Conservation (phyloP, 2,797 vertebrate species). For the Halcyon smyrnensis region DNA sequence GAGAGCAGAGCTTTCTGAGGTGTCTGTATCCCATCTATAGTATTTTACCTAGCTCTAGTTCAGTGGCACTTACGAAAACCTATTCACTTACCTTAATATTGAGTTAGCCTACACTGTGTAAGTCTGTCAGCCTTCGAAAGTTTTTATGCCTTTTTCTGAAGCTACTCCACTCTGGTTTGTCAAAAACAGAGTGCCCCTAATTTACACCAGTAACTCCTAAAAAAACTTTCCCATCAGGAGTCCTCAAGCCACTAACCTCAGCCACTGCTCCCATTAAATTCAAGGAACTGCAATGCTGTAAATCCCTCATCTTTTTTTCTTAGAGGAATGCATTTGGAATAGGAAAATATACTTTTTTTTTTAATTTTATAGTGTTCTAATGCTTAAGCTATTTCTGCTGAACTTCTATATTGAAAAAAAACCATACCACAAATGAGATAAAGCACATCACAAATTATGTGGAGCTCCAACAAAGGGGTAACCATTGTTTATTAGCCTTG, state of each 20-base stretch:
- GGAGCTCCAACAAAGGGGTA: neutral
- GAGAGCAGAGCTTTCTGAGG: fast-evolving
- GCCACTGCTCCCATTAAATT: neutral
- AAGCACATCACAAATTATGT: neutral
- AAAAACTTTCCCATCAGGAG: neutral
- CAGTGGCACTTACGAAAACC: neutral
- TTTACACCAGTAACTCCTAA: neutral
- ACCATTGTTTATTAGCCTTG: neutral
- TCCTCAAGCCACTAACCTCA: neutral
- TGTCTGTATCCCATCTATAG: neutral
- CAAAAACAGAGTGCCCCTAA: neutral
- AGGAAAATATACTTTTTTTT: neutral
- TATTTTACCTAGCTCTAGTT: neutral
- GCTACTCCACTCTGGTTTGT: neutral
- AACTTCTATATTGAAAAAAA: neutral
- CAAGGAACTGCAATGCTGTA: neutral
- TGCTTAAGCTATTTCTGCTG: neutral
- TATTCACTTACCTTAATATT: neutral
- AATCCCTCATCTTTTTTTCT: neutral
- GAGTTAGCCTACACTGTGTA: neutral
- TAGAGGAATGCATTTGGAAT: neutral
- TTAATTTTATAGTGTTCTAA: neutral
- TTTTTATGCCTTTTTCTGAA: neutral
- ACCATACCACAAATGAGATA: neutral
- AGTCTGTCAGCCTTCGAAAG: neutral